Evolutionary conservation across 2,888 invertebrate species (phyloP), one percentile per base, ranked within the genome.

Genomic region (Lamellibrachia satsuma): DNA sequence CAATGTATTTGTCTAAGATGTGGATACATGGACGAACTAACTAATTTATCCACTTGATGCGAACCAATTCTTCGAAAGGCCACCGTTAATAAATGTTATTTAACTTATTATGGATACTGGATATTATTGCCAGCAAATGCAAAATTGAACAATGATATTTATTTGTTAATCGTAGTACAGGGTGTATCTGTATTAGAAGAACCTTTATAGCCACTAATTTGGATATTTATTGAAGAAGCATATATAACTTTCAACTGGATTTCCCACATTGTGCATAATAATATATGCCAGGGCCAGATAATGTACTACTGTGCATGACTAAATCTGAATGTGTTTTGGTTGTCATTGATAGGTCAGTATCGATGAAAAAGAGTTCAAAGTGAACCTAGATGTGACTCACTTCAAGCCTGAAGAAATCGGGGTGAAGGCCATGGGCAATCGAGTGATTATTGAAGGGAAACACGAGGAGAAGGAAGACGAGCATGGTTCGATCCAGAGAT

Each of bases 401-500:
- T 98, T 98, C 96, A 95, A 97, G 0, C 98, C 98, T 0, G 97
- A 97, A 93, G 98, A 98, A 96, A 97, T 98, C 94, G 97, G 97
- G 0, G 98, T 98, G 0, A 98, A 98, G 96, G 97, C 98, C 0
- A 97, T 97, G 90, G 98, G 98, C 96, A 97, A 97, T 96, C 97
- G 97, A 93, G 97, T 98, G 0, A 97, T 98, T 75, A 96, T 97
- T 2, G 98, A 98, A 95, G 98, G 98, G 92, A 98, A 98, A 95
- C 98, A 98, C 96, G 98, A 98, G 95, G 98, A 98, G 96, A 98
- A 98, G 94, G 98, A 97, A 94, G 98, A 98, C 96, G 98, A 98
- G 95, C 98, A 98, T 94, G 98, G 98, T 9, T 98, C 97, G 96
- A 97, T 98, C 52, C 97, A 98, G 90, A 97, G 98, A 93, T 98